A percentile compares a stretch with the other conserved stretches of the same genome.
Evolutionary conservation across 2,113 vertebrate species (phyloP).

Genomic region (Pomatostomus ruficeps): DNA sequence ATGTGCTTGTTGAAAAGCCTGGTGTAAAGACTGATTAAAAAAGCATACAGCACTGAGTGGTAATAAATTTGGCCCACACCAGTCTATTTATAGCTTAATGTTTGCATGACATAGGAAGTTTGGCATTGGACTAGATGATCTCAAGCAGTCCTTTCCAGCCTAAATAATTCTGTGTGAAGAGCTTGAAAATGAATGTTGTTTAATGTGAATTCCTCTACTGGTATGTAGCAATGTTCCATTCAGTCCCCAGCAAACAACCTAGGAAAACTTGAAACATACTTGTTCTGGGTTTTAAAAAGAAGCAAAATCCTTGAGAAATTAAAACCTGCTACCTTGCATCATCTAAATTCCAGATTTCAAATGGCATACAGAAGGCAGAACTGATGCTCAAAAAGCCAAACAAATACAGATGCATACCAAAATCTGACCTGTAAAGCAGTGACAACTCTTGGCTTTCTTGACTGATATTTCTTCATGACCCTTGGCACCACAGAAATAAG

Average conservation of each 20-base stretch:
- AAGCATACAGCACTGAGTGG: conserved; percentile 8
- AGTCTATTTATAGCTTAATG: conserved; percentile 46
- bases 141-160: background rate
- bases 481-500: background rate
- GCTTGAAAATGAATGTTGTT: conserved; percentile 51
- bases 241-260: conserved; percentile 6
- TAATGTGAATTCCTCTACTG: conserved; percentile 51
- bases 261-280: conserved; percentile 29
- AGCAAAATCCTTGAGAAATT: conserved; percentile 7
- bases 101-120: conserved; percentile 45
- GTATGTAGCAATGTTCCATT: conserved; percentile 12
- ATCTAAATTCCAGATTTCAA: background rate
- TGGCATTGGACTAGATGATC: background rate
- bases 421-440: background rate
- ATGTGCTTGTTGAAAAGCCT: background rate
- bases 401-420: background rate
- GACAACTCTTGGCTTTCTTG: background rate
- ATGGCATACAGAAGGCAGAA: background rate
- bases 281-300: background rate
- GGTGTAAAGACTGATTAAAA: conserved; percentile 6
- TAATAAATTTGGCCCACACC: conserved; percentile 12
- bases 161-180: background rate
- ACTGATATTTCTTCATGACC: background rate
- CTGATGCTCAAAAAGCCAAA: background rate
- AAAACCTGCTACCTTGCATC: background rate